Evolutionary conservation across 2,888 invertebrate species (phyloP), one percentile per base, ranked within the genome.

Genomic region (Chymomyza caudatula): DNA sequence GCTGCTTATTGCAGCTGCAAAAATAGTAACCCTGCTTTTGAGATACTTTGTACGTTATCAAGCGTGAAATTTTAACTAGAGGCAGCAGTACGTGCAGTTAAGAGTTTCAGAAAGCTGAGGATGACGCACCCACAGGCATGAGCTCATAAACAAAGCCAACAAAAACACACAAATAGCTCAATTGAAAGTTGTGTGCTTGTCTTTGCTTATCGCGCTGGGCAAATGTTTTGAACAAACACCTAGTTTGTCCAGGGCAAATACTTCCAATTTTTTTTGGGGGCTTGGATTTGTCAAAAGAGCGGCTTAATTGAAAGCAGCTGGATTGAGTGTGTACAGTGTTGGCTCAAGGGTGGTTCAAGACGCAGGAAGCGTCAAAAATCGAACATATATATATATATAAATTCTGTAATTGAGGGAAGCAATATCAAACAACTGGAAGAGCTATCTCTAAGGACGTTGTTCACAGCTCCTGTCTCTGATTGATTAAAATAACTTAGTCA

Each of bases 121-220:
- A 60, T 75, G 69, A 74, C 74, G 72, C 74, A 72, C 62, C 55
- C 17, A 37, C 49, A 29, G 53, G 52, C 57, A 72, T 74, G 69
- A 74, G 74, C 72, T 74, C 74, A 74, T 74, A 67, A 66, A 55
- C 72, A 53, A 64, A 67, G 37, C 15, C 8, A 44, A 60, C 8
- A 15, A 25, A 42, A 22, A 51, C 52, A 54, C 52, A 54, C 29
- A 63, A 63, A 64, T 37, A 11, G 8, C 29, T 37, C 62, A 71
- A 64, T 61, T 49, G 72, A 65, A 65, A 71, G 71, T 63, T 65
- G 44, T 63, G 71, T 65, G 60, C 19, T 59, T 63, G 29, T 37
- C 11, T 37, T 37, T 11, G 11, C 11, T 37, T 37, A 71, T 74
- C 67, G 57, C 65, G 63, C 19, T 65, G 60, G 58, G 75, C 62